Base-by-base conservation (phyloP, 2,113 vertebrate genomes). In the Euleptes europaea region DNA sequence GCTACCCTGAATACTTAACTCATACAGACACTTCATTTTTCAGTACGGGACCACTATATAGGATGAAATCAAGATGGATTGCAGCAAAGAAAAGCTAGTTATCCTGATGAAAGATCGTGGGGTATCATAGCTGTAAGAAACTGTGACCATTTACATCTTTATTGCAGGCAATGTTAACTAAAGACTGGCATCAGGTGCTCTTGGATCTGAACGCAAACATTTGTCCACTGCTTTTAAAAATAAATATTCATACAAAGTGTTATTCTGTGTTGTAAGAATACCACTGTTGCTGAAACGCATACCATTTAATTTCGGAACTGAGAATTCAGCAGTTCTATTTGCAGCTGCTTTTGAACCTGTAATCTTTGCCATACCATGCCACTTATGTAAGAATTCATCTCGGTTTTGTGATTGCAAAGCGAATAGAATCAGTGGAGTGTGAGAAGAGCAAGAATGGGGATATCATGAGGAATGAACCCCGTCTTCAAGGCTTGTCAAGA, bases 61-160 rank as follows among this genome's bases (percentile, higher is more conserved):
- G 35, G 82, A 26, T 90, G 19, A 93, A 93, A 93, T 87, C 80
- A 89, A 92, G 82, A 92, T 0, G 90, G 69, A 89, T 42, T 85
- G 73, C 57, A 1, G 57, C 82, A 72, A 86, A 78, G 1, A 5
- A 54, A 88, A 92, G 70, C 75, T 66, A 75, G 70, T 92, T 89
- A 89, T 80, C 77, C 73, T 75, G 80, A 83, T 28, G 57, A 87
- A 92, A 83, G 60, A 49, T 70, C 75, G 80, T 75, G 57, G 17
- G 23, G 42, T 88, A 75, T 69, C 51, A 3, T 60, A 92, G 86
- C 88, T 72, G 14, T 84, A 72, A 90, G 86, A 40, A 88, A 57
- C n/a, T 1, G 6, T 60, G 84, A 88, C 60, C 84, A 44, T 87
- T 84, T 78, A 84, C 40, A 47, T 71, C 85, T 42, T 28, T 4